phyloP scores from a whole-genome alignment of 1,140 invertebrate genomes.

The Linepithema humile region DNA sequence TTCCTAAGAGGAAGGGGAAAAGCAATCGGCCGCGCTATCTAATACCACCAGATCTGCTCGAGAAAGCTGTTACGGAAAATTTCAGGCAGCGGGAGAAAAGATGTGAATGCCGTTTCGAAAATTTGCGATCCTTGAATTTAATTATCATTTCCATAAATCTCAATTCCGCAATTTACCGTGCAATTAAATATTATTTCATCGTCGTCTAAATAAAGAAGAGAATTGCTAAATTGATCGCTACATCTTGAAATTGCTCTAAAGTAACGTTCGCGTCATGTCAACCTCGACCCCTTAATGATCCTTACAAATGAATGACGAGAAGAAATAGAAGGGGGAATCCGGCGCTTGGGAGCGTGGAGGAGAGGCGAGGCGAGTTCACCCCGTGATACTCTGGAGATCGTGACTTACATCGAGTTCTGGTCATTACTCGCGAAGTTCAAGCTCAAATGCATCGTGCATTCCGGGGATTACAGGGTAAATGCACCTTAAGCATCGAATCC shows the following conservation, averaged over 20 bases:
- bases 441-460: slow-evolving; percentile 57
- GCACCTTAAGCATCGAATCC: slow-evolving; percentile 58
- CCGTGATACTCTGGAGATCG: slow-evolving; percentile 56
- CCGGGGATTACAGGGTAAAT: slow-evolving; percentile 61
- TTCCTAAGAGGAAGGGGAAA: slow-evolving; percentile 47
- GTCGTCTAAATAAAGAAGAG: neutral
- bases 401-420: slow-evolving; percentile 67
- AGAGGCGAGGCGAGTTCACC: neutral
- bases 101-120: too few relatives aligned
- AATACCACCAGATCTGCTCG: neutral
- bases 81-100: neutral
- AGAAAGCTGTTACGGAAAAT: neutral
- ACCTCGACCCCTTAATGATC: slow-evolving; percentile 34
- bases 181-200: neutral
- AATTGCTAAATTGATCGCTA: slow-evolving; percentile 8
- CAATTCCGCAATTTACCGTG: neutral
- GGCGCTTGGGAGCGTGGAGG: neutral
- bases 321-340: neutral
- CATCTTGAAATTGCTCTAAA: neutral
- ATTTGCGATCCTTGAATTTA: too few relatives aligned
- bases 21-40: neutral
- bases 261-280: slow-evolving; percentile 15
- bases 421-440: slow-evolving; percentile 62
- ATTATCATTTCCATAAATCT: neutral
- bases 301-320: slow-evolving; percentile 26